phyloP scores from a whole-genome alignment of 2,888 invertebrate genomes.

The Erebia ligea region DNA sequence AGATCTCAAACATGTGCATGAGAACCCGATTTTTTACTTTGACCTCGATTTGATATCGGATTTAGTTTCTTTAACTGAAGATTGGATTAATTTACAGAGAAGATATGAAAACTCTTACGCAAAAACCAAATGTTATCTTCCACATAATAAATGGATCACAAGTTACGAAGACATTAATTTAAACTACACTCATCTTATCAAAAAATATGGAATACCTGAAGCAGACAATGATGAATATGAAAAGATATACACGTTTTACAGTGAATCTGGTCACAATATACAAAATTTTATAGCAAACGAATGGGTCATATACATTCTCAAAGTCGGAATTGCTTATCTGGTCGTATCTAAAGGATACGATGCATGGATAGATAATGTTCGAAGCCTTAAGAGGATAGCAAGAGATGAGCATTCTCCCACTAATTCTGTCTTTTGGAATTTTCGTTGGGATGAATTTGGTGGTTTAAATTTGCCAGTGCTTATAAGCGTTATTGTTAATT shows the following conservation, averaged over 20 bases:
- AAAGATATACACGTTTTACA: slow-evolving; percentile 12
- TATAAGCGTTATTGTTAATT: slow-evolving; percentile 53
- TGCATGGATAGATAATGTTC: slow-evolving; percentile 50
- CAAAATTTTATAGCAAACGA: slow-evolving; percentile 49
- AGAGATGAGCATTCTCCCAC: slow-evolving; percentile 17
- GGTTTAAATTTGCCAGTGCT: slow-evolving; percentile 50
- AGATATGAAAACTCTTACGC: slow-evolving; percentile 24
- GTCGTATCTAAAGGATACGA: slow-evolving; percentile 47
- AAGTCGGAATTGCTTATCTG: slow-evolving; percentile 43
- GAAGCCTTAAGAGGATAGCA: slow-evolving; percentile 71
- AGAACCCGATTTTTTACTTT: slow-evolving; percentile 29
- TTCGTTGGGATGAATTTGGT: slow-evolving; percentile 52
- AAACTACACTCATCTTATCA: slow-evolving; percentile 49
- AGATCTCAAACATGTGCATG: slow-evolving; percentile 23
- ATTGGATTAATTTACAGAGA: slow-evolving; percentile 32
- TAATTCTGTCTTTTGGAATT: slow-evolving; percentile 52
- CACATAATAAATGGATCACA: slow-evolving; percentile 23
- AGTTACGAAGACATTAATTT: slow-evolving; percentile 28
- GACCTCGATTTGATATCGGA: slow-evolving; percentile 34
- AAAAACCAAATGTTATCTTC: slow-evolving; percentile 18
- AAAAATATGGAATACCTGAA: slow-evolving; percentile 34
- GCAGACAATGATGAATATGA: slow-evolving; percentile 24
- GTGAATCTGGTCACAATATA: neutral
- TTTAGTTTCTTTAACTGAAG: slow-evolving; percentile 26
- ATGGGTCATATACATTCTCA: slow-evolving; percentile 57